phyloP scores from a whole-genome alignment of 2,888 invertebrate genomes.

The Noctua pronuba region DNA sequence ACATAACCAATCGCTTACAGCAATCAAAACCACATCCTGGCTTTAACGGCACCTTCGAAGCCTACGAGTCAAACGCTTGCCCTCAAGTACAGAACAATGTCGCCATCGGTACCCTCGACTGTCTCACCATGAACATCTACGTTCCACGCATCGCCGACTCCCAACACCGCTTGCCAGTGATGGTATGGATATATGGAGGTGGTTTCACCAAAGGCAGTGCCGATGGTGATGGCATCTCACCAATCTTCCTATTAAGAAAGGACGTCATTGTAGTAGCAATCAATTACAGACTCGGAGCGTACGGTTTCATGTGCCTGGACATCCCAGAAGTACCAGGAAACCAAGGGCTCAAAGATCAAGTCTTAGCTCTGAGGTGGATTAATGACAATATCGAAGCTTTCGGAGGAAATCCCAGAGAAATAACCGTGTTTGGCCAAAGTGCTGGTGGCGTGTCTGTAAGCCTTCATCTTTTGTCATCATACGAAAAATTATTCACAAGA shows the following conservation, averaged over 20 bases:
- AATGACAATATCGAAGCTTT: constrained; percentile 72
- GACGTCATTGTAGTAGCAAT: constrained; percentile 53
- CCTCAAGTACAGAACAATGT: constrained; percentile 49
- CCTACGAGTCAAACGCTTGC: constrained; percentile 60
- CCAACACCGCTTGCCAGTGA: constrained; percentile 44
- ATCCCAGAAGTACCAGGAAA: constrained; percentile 72
- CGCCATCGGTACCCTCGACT: constrained; percentile 60
- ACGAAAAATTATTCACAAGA: constrained; percentile 53
- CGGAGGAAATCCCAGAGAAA: constrained; percentile 67
- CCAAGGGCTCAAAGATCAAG: constrained; percentile 74
- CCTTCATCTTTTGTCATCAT: constrained; percentile 42
- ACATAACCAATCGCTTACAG: constrained; percentile 1
- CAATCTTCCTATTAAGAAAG: constrained; percentile 30
- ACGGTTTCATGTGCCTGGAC: constrained; percentile 70
- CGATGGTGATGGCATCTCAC: background rate
- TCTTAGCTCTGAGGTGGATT: constrained; percentile 72
- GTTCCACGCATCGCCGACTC: constrained; percentile 58
- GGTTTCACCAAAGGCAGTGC: constrained; percentile 40
- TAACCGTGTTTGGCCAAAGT: constrained; percentile 71
- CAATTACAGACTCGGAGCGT: constrained; percentile 61
- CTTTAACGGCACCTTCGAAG: constrained; percentile 61
- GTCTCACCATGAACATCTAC: constrained; percentile 65
- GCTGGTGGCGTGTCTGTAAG: constrained; percentile 67
- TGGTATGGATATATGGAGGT: constrained; percentile 58
- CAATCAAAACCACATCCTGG: constrained; percentile 27